Evolutionary conservation across 2,797 vertebrate species (phyloP), one percentile per base, ranked within the genome.

Genomic region (Dallia pectoralis): DNA sequence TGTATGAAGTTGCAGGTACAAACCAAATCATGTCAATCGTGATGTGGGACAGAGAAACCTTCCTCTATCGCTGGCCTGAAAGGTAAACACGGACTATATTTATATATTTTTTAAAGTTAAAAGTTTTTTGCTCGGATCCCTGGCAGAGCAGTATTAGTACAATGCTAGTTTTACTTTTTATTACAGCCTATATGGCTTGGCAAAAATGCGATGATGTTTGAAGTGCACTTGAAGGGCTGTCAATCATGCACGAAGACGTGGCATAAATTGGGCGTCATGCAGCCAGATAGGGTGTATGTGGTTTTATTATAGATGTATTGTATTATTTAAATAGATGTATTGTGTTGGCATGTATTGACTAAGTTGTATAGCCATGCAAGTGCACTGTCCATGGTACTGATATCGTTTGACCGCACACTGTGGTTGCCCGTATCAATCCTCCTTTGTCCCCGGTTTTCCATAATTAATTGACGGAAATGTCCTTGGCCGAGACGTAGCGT

Each of bases 331-430:
- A n/a, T 12, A 12, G n/a, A n/a, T n/a, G n/a, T n/a, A n/a, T n/a
- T n/a, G n/a, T n/a, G n/a, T n/a, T n/a, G n/a, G n/a, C 40, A 3
- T 44, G 40, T 44, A 14, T 44, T 18, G 51, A 49, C 29, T 14
- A 68, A 40, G 4, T 33, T n/a, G 29, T 32, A 6, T 27, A 22
- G n/a, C 36, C 22, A 63, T 67, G 47, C 32, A 59, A 33, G 16
- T 19, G 51, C 73, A 63, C 73, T 74, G 73, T 69, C 73, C 73
- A 64, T 74, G 67, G 56, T 64, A 69, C 73, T 74, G 67, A 70
- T 69, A 51, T 51, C 36, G 44, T 44, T 53, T 14, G 14, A 30
- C 27, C 15, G 62, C 30, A 33, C 19, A 30, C 32, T 22, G n/a
- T 18, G 30, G 25, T 9, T 47, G 19, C 25, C 18, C 47, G 19